These are phyloP conservation scores for Penaeus chinensis DNA, from an alignment of 1,140 invertebrate genomes.

Conservation along the genomic window DNA sequence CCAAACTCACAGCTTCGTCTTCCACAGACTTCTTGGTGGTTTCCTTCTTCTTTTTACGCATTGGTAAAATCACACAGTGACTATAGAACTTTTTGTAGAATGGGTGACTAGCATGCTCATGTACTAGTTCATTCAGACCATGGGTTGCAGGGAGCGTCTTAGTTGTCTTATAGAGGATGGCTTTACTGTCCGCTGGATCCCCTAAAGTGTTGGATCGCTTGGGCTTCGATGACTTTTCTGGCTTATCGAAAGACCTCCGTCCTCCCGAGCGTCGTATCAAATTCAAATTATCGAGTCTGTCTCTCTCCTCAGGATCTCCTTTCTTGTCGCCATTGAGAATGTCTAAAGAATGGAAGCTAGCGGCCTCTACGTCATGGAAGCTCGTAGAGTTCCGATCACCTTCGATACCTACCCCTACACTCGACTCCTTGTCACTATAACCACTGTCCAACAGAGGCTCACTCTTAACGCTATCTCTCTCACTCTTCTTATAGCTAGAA, in stretches of 20 bases:
- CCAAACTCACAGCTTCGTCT: too few relatives aligned
- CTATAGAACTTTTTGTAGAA: conserved; percentile 51
- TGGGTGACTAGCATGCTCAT: conserved; percentile 25
- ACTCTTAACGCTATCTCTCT: conserved; percentile 40
- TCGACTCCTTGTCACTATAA: conserved; percentile 24
- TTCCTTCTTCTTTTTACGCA: conserved; percentile 20
- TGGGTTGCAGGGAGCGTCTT: conserved; percentile 48
- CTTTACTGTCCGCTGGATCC: conserved; percentile 24
- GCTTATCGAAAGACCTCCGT: conserved; percentile 47
- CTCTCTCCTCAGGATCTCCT: conserved; percentile 17
- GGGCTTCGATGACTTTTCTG: conserved; percentile 16
- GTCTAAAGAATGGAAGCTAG: conserved; percentile 19
- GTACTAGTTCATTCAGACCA: background rate
- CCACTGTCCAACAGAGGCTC: conserved; percentile 34
- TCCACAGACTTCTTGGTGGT: background rate
- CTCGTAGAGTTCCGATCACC: conserved; percentile 13
- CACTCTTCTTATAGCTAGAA: background rate
- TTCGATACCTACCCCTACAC: background rate
- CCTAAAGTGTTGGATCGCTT: conserved; percentile 37
- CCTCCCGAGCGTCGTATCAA: conserved; percentile 42
- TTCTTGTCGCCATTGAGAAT: background rate
- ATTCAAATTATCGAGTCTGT: conserved; percentile 17
- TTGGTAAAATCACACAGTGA: conserved; percentile 49
- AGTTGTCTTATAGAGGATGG: conserved; percentile 12
- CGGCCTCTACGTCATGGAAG: conserved; percentile 19